phyloP scores from a whole-genome alignment of 1,140 invertebrate genomes.

The Drosophila ogumai region DNA sequence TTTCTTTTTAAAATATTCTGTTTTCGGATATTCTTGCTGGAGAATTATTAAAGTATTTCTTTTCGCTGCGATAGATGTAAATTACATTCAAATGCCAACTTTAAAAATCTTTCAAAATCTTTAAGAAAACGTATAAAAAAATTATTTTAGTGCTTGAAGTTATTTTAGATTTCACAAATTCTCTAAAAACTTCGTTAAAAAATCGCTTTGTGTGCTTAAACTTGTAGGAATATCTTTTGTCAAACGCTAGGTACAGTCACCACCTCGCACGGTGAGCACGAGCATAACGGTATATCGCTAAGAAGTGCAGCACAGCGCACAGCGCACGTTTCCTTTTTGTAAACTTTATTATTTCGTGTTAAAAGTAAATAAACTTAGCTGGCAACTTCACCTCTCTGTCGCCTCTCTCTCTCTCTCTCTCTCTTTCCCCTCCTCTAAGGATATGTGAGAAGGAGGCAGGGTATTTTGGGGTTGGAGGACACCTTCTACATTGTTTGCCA shows the following conservation, averaged over 20 bases:
- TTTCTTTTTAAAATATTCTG: background rate
- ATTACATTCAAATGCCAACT: background rate
- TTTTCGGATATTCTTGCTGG: background rate
- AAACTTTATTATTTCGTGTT: constrained; percentile 82
- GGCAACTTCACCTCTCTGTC: constrained; percentile 29
- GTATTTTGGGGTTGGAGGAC: constrained; percentile 2
- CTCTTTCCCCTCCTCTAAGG: background rate
- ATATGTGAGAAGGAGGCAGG: constrained; percentile 48
- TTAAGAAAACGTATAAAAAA: background rate
- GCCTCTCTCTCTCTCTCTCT: background rate
- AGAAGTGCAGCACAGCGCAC: constrained; percentile 61
- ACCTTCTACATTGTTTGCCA: constrained; percentile 67
- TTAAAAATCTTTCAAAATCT: background rate
- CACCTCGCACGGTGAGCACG: constrained; percentile 25
- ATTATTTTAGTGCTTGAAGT: background rate
- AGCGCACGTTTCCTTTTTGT: constrained; percentile 78
- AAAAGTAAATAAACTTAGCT: constrained; percentile 81
- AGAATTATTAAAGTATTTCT: background rate
- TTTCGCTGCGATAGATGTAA: too few relatives aligned
- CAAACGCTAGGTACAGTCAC: constrained; percentile 46
- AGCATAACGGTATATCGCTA: constrained; percentile 25
- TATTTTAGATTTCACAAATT: background rate
- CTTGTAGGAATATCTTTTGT: constrained; percentile 29
- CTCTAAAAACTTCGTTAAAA: constrained; percentile 6
- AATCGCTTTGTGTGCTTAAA: constrained; percentile 56